These are phyloP conservation scores for Trissonchulus latispiculum DNA, from an alignment of 2,888 invertebrate species.

Conservation along the genomic window DNA sequence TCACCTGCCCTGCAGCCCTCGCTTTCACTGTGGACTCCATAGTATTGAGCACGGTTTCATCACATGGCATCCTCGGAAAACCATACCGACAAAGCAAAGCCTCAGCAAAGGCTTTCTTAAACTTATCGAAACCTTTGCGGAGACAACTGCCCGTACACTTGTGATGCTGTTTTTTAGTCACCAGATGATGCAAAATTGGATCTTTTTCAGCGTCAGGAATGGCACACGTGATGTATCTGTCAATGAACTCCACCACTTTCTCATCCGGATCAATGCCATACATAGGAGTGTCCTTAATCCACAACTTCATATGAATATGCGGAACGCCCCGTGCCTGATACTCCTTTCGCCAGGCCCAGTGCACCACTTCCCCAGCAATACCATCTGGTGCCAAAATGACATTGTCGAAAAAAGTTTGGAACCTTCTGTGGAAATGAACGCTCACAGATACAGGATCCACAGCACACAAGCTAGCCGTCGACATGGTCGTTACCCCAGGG, in stretches of 20 bases:
- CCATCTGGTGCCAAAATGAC: not conserved
- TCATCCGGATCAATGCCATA: slow-evolving; percentile 15
- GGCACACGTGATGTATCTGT: slow-evolving; percentile 8
- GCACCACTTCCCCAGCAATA: not conserved
- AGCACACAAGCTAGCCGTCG: not conserved
- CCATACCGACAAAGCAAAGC: slow-evolving; percentile 13
- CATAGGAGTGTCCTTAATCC: slow-evolving; percentile 2
- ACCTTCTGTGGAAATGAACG: not conserved
- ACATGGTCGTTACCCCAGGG: not conserved
- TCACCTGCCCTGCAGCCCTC: not conserved
- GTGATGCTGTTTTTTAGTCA: slow-evolving; percentile 8
- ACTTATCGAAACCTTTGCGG: no score
- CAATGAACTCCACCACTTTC: not conserved
- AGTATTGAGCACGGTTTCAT: not conserved
- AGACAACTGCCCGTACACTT: not conserved
- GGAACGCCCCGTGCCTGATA: slow-evolving; percentile 7
- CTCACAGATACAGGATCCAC: not conserved
- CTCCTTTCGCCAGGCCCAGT: not conserved
- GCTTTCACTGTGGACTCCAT: not conserved
- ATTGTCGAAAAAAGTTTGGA: not conserved
- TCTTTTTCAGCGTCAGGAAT: not conserved
- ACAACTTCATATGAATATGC: slow-evolving; percentile 8
- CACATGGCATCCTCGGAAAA: slow-evolving; percentile 1
- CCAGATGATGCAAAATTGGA: slow-evolving; percentile 4
- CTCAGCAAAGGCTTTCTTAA: no score